Evolutionary conservation across 2,797 vertebrate genomes (phyloP), one percentile per base, ranked within the genome.

Genomic region (Babyrousa celebensis): DNA sequence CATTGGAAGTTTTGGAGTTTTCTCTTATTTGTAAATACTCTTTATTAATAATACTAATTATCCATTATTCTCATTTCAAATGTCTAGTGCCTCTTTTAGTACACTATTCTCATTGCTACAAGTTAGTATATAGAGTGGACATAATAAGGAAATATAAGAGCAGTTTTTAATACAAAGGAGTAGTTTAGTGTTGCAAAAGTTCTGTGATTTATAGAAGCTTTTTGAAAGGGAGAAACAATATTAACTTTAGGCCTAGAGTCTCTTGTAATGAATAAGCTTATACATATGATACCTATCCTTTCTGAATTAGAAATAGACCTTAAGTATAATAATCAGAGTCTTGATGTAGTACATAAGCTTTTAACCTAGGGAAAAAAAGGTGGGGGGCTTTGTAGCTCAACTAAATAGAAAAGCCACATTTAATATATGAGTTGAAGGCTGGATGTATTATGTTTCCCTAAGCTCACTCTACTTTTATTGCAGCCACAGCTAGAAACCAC

Each of bases 41-140:
- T 74, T 80, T 68, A 36, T 43, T 74, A 68, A 67, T 27, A 21
- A 90, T 68, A 23, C 12, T 43, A n/a, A 67, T 6, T 27, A 68
- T n/a, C 20, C 25, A 14, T 85, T 68, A 90, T 54, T 32, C 80
- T 74, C 62, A 80, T 52, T 85, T 86, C 52, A 21, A 86, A 89
- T 32, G 11, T 56, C 27, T 71, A 12, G 54, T 16, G 65, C 67
- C 43, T 58, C 36, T 93, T n/a, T 71, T 56, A 68, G 71, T 23
- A n/a, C 25, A 71, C 7, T 63, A 23, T 40, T n/a, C 43, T 93
- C 29, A 79, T 15, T 52, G 67, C 85, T 60, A 52, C 6, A 77
- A 70, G 15, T 27, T 85, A 32, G 40, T 58, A 62, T 8, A 40
- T 2, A 68, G 25, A 29, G 72, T 36, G 85, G 91, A 74, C 15